A percentile compares a stretch with the other conserved stretches of the same genome.
Conservation (phyloP, 2,113 vertebrate species). For the Urocolius indicus region DNA sequence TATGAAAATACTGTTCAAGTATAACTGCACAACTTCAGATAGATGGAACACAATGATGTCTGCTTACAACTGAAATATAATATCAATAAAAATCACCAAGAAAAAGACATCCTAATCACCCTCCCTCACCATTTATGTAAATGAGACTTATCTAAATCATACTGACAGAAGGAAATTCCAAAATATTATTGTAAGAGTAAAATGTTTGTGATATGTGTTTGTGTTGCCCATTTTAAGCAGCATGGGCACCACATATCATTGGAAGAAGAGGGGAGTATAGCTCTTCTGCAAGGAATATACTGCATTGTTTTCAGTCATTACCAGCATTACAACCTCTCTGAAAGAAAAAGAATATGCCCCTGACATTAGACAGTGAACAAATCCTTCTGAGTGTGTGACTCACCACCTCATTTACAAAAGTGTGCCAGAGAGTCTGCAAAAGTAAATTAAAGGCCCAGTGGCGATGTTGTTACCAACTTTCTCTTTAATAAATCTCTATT, state of each 20-base stretch:
- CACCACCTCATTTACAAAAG: background rate
- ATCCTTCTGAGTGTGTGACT: background rate
- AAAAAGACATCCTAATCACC: background rate
- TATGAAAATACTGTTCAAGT: background rate
- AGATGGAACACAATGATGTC: background rate
- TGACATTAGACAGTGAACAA: background rate
- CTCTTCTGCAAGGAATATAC: background rate
- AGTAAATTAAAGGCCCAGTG: background rate
- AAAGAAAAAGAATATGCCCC: background rate
- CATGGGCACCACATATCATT: background rate
- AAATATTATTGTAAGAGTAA: background rate
- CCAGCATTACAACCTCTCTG: background rate
- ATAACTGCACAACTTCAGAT: background rate
- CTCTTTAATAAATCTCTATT: background rate
- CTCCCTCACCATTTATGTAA: background rate
- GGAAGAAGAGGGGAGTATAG: background rate
- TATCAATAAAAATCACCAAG: background rate
- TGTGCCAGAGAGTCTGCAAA: background rate
- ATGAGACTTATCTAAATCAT: background rate
- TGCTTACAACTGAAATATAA: background rate
- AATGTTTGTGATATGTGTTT: accelerated
- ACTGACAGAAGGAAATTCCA: background rate
- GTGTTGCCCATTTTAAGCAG: background rate
- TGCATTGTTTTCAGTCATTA: background rate
- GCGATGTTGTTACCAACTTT: background rate